A percentile compares a stretch with the other conserved stretches of the same genome.
phyloP scores from a whole-genome alignment of 2,888 invertebrate species.

The Callyntrura sp. region DNA sequence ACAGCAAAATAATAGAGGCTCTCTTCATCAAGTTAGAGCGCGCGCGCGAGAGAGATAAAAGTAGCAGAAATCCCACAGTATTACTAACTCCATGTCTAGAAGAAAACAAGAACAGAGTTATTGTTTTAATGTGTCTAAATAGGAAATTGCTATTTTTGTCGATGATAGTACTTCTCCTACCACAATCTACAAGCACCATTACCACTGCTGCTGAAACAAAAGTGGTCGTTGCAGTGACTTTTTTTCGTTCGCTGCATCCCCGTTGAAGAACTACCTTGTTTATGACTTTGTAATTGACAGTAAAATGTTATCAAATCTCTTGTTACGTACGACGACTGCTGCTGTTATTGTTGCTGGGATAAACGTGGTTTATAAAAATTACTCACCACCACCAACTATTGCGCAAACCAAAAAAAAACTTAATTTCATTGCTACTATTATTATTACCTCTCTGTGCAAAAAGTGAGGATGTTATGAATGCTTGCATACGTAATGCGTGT shows the following conservation, averaged over 20 bases:
- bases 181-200: neutral
- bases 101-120: slow-evolving; percentile 44
- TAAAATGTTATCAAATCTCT: slow-evolving; percentile 79
- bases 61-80: slow-evolving; percentile 50
- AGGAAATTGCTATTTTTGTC: slow-evolving; percentile 61
- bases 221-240: slow-evolving; percentile 9
- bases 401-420: slow-evolving; percentile 57
- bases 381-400: slow-evolving; percentile 48
- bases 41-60: neutral
- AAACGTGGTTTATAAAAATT: slow-evolving; percentile 72
- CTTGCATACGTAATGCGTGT: slow-evolving; percentile 7
- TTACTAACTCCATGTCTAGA: slow-evolving; percentile 31
- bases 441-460: neutral
- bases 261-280: slow-evolving; percentile 65
- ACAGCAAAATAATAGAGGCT: slow-evolving; percentile 27
- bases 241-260: slow-evolving; percentile 7
- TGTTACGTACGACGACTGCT: neutral
- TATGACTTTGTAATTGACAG: slow-evolving; percentile 79
- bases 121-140: slow-evolving; percentile 56
- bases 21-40: neutral
- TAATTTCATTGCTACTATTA: slow-evolving; percentile 65
- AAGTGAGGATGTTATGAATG: slow-evolving; percentile 21
- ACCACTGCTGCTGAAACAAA: neutral
- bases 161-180: slow-evolving; percentile 11
- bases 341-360: slow-evolving; percentile 45